Base-by-base conservation (phyloP, 2,888 invertebrate genomes). In the Falcaria lacertinaria region DNA sequence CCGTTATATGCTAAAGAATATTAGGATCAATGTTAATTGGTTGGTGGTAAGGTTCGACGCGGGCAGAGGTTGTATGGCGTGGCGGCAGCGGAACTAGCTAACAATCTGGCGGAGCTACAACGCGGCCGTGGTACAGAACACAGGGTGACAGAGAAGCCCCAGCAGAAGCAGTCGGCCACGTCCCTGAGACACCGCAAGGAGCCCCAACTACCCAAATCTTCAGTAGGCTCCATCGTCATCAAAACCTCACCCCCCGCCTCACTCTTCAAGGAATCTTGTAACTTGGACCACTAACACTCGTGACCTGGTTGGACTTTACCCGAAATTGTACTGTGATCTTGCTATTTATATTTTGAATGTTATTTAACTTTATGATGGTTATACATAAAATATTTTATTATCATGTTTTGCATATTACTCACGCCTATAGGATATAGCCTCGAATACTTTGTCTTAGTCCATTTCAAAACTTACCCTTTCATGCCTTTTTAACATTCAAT, bases 61-160 rank as follows among this genome's bases (percentile, higher is more conserved):
- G 85, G 87, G 0, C 83, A 88, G 33, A 62, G 62, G 25, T 48
- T 85, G 6, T 88, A 82, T 54, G 80, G 85, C 1, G 80, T 80
- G 36, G 87, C 87, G 1, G 85, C 86, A 0, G 68, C 78, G 0
- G 83, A 85, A 32, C 51, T 87, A 6, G 85, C 84, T 1, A 72
- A 53, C 44, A 84, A 83, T 35, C 49, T 87, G 15, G 57, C 74
- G 0, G 85, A 86, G 28, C 45, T 88, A 22, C 86, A 84, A 42
- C 71, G 75, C 0, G 78, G 80, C 0, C 59, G 76, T 0, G 39
- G 48, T 0, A 43, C 48, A 1, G 78, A 76, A 0, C 56, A 68
- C 15, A 72, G 57, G 40, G 60, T 80, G 5, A 74, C 60, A 0
- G 79, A 81, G 6, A 86, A 86, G 43, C 83, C 84, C 0, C 69